Percentiles rank a stretch among this genome's conserved stretches.
Conservation (phyloP, 2,888 invertebrate species). For the Rugalucina vietnamica region DNA sequence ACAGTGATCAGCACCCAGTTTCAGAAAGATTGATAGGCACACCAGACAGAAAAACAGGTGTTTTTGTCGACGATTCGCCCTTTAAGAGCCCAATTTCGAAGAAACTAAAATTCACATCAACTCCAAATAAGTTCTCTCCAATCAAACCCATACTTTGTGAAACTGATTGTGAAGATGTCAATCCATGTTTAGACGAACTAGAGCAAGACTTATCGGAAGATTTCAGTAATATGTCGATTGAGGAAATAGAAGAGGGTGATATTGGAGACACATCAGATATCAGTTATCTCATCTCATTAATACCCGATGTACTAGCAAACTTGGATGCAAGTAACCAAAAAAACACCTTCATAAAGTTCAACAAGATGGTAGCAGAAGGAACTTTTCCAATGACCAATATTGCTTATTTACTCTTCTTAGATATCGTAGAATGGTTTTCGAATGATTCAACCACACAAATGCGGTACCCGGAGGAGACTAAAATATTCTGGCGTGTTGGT, state of each 20-base stretch:
- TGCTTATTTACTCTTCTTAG: constrained; percentile 21
- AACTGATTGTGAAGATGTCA: not conserved
- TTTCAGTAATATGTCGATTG: not conserved
- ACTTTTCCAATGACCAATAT: constrained; percentile 15
- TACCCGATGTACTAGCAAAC: not conserved
- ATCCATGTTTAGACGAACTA: not conserved
- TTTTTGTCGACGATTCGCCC: not conserved
- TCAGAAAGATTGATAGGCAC: not conserved
- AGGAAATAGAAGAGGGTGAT: not conserved
- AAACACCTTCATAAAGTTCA: not conserved
- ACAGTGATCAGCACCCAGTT: not conserved
- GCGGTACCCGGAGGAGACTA: constrained; percentile 16
- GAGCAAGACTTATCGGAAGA: not conserved
- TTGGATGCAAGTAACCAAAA: not conserved
- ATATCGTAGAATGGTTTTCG: constrained; percentile 22
- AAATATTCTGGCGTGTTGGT: constrained; percentile 32
- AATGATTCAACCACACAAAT: not conserved
- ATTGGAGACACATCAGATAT: not conserved
- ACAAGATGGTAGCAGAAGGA: not conserved
- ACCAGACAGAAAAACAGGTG: not conserved
- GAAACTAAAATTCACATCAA: not conserved
- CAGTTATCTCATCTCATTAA: not conserved
- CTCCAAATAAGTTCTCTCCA: not conserved
- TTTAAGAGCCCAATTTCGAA: not conserved
- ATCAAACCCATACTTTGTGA: not conserved